Evolutionary conservation across 2,888 invertebrate genomes (phyloP), one percentile per base, ranked within the genome.

Genomic region (Hydroisotoma schaefferi): DNA sequence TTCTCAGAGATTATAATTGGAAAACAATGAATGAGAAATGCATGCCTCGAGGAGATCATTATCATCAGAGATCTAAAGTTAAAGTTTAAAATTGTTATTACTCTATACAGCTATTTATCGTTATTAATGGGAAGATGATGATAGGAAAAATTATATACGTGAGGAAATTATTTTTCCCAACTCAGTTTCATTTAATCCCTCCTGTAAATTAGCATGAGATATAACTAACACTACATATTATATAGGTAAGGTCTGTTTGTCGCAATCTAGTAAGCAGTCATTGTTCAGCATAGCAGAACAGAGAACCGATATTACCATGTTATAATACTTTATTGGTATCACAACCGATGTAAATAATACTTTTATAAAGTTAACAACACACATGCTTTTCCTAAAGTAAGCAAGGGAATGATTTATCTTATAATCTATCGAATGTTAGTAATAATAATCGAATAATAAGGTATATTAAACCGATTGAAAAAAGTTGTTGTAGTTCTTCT

Each of bases 131-230:
- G 10, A 10, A 46, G 46, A 46, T 46, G 46, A 46, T 46, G 46
- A 46, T 46, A 46, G 46, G 23, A 25, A 20, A 25, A 46, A 46
- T 46, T 46, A 43, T 43, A 43, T 43, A 40, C 40, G 40, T 40
- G 40, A 40, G 40, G 5, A 40, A 40, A 20, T 18, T 40, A 40
- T 20, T 40, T 20, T 4, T 18, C 20, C 20, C 20, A 40, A 40
- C 40, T 40, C 40, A 40, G 40, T 40, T 40, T 40, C 40, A 40
- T 40, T 40, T 40, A 40, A 40, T 40, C 5, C 5, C 33, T 33
- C n/a, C 3, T 15, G 40, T 40, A 40, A 15, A 40, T 40, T 40
- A 40, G 40, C 40, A 40, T 40, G 40, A 40, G 40, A 15, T 40
- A 40, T 15, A 8, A 40, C n/a, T 18, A 40, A 15, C 40, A 40